Percentiles rank a stretch among this genome's conserved stretches.
phyloP scores from a whole-genome alignment of 2,113 vertebrate species.

The Blennius ocellaris region DNA sequence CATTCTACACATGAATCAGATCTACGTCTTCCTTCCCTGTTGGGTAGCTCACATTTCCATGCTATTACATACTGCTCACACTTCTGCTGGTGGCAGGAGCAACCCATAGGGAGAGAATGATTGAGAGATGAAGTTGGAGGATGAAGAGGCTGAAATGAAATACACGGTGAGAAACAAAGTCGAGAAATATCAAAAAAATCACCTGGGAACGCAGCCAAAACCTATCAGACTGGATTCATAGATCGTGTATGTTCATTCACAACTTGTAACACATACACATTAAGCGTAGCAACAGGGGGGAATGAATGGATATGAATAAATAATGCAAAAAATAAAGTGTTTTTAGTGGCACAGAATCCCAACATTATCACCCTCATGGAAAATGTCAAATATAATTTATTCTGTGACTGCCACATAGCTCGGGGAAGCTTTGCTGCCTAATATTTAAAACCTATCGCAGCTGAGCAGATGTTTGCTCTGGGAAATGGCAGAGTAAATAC shows the following conservation, averaged over 20 bases:
- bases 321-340: slow-evolving; percentile 52
- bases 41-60: slow-evolving; percentile 12
- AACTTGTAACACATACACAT: slow-evolving; percentile 5
- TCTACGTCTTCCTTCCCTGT: slow-evolving; percentile 21
- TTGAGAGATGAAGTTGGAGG: slow-evolving; percentile 24
- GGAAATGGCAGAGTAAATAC: slow-evolving; percentile 68
- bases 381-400: slow-evolving; percentile 82
- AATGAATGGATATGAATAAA: slow-evolving; percentile 35
- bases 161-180: slow-evolving; percentile 35
- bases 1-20: slow-evolving; percentile 25
- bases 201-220: not conserved
- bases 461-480: slow-evolving; percentile 77
- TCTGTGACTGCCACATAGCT: slow-evolving; percentile 72
- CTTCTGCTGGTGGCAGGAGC: slow-evolving; percentile 11
- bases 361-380: slow-evolving; percentile 64
- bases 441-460: slow-evolving; percentile 79
- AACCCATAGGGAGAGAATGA: slow-evolving; percentile 19
- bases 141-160: slow-evolving; percentile 37
- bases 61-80: slow-evolving; percentile 39
- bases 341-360: slow-evolving; percentile 34
- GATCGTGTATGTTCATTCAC: slow-evolving; percentile 12
- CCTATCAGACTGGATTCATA: not conserved
- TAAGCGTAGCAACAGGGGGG: slow-evolving; percentile 1
- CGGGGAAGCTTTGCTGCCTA: slow-evolving; percentile 67
- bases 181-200: slow-evolving; percentile 24